Conservation (phyloP, 2,888 invertebrate genomes). For the Notocelia uddmanniana region DNA sequence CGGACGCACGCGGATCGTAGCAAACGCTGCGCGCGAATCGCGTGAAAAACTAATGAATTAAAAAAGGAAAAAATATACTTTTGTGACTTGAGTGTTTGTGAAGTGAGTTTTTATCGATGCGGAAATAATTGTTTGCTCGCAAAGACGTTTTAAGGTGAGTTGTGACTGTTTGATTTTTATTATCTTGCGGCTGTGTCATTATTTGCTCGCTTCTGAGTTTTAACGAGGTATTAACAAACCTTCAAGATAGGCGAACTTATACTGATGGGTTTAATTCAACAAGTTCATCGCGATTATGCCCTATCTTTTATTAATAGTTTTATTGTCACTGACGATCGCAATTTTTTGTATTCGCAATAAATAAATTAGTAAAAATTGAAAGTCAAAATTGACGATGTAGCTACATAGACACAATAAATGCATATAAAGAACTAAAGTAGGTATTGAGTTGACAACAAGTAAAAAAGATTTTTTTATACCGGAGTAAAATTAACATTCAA, state of each 20-base stretch:
- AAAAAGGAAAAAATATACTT: not conserved
- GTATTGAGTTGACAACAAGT: too few species aligned
- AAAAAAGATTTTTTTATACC: too few species aligned
- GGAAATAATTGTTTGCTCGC: constrained; percentile 28
- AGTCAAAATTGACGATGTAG: too few species aligned
- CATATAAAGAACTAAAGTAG: too few species aligned
- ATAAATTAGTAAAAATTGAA: too few species aligned
- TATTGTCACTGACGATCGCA: too few species aligned
- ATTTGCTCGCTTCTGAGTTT: constrained; percentile 29
- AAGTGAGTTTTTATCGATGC: constrained; percentile 33
- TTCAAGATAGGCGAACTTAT: constrained; percentile 3
- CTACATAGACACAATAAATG: too few species aligned
- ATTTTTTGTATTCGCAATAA: too few species aligned
- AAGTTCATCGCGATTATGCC: too few species aligned
- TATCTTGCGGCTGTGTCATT: constrained; percentile 31
- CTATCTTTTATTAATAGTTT: too few species aligned
- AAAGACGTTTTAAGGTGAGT: constrained; percentile 37
- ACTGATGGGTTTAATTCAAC: not conserved
- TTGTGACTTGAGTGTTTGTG: constrained; percentile 35
- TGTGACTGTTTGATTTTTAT: constrained; percentile 36
- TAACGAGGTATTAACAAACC: constrained; percentile 1
- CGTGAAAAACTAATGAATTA: constrained; percentile 14
- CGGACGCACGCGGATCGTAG: constrained; percentile 53
- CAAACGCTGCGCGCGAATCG: constrained; percentile 30
- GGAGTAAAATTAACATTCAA: too few species aligned